Evolutionary conservation across 2,888 invertebrate species (phyloP), one percentile per base, ranked within the genome.

Genomic region (Keiferia lycopersicella): DNA sequence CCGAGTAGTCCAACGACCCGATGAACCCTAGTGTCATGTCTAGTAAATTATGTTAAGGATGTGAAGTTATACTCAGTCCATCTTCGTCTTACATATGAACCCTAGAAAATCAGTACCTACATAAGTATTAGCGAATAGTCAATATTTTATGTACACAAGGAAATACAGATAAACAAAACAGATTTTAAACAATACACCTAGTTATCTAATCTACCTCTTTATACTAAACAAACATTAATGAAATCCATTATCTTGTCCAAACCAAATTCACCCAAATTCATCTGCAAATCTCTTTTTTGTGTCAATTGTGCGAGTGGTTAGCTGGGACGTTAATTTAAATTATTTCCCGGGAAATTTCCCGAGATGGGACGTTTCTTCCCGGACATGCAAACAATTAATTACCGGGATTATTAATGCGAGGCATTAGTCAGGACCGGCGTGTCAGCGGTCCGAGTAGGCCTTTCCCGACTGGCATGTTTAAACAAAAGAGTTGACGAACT

Each of bases 381-480:
- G 84, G 87, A 89, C 90, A 91, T 89, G 90, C 89, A 82, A 89
- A 91, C 90, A 88, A 92, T 92, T 92, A 92, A 92, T 92, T 91
- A 91, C 86, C 73, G 74, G 83, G 86, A 86, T 87, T 91, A 91
- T 92, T 87, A 92, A 92, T 92, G 90, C 76, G 74, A 69, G 82
- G 79, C 90, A 92, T 92, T 91, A 88, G 88, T 92, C 86, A 91
- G 79, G 79, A 75, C 80, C 77, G 78, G 78, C 79, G 83, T 83
- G 88, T 87, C 87, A 84, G 87, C 84, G 84, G 81, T 75, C 76
- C 30, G 56, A 56, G 34, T 56, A 56, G 30, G 56, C 56, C 56
- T 56, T n/a, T n/a, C 2, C 34, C 26, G 56, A 34, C 34, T 2
- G 56, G 34, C 72, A 68, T 56, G 56, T 56, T 26, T 34, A 34